Conservation (phyloP, 2,113 vertebrate species). For the Bubalus kerabau region DNA sequence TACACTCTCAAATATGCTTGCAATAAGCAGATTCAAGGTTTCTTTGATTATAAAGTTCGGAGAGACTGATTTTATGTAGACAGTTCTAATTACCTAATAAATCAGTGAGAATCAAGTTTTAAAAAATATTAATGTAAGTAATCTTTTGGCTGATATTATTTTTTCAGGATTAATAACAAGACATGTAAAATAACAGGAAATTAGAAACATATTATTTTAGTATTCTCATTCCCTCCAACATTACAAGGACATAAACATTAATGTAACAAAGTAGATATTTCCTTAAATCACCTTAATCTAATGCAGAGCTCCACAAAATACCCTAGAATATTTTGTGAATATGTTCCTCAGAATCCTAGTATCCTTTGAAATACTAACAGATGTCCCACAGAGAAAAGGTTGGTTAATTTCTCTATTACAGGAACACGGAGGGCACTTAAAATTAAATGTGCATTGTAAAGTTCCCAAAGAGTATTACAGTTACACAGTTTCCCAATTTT, state of each 20-base stretch:
- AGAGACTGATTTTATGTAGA: background rate
- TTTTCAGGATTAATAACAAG: constrained; percentile 38
- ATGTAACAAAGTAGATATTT: background rate
- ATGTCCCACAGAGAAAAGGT: background rate
- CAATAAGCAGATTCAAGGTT: background rate
- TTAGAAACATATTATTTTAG: background rate
- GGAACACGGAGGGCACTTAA: background rate
- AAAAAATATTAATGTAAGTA: background rate
- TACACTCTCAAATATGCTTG: background rate
- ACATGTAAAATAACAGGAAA: background rate
- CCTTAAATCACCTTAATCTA: background rate
- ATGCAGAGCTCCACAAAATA: background rate
- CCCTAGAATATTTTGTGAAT: background rate
- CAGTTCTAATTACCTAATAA: background rate
- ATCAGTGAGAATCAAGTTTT: background rate
- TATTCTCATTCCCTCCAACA: background rate
- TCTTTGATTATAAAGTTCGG: background rate
- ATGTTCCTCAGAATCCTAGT: constrained; percentile 19
- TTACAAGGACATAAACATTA: background rate
- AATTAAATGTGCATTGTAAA: background rate
- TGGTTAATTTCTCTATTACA: background rate
- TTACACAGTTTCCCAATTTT: background rate
- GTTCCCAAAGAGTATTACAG: background rate
- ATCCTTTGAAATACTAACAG: background rate
- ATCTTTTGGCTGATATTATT: background rate